Conservation (phyloP, 2,113 vertebrate species). For the Myrmecophaga tridactyla region DNA sequence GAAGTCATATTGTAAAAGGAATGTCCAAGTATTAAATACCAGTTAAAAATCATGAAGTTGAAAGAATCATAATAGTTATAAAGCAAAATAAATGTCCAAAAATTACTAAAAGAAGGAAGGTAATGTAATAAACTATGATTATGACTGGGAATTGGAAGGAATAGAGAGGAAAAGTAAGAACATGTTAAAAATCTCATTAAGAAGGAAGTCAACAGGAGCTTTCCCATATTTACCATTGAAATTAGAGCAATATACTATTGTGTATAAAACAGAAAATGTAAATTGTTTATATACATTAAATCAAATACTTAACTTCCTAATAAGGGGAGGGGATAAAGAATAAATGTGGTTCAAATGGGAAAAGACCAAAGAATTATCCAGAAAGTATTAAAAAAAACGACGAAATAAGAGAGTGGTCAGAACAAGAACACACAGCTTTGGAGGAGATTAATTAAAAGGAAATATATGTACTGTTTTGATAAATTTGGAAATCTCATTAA, state of each 20-base stretch:
- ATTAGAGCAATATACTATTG: not conserved
- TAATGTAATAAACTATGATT: not conserved
- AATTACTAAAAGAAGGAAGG: not conserved
- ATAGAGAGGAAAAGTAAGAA: not conserved
- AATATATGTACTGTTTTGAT: not conserved
- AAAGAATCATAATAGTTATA: not conserved
- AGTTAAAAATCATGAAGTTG: not conserved
- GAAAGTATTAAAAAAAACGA: not conserved
- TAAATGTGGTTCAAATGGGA: not conserved
- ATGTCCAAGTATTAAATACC: not conserved
- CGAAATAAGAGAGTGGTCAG: not conserved
- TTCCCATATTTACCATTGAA: not conserved
- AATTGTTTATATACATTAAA: not conserved
- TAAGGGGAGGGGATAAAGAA: not conserved
- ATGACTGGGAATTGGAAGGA: not conserved
- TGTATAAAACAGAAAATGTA: not conserved
- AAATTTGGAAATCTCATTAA: not conserved
- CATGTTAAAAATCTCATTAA: not conserved
- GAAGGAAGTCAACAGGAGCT: not conserved
- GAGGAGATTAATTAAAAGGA: not conserved
- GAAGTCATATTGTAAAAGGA: not conserved
- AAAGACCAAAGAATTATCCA: not conserved
- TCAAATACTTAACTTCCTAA: constrained; percentile 12
- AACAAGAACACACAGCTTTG: not conserved
- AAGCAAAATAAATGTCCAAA: not conserved